A percentile compares a stretch with the other conserved stretches of the same genome.
These are phyloP conservation scores for Acyrthosiphon pisum DNA, from an alignment of 1,140 invertebrate species.

Conservation along the genomic window DNA sequence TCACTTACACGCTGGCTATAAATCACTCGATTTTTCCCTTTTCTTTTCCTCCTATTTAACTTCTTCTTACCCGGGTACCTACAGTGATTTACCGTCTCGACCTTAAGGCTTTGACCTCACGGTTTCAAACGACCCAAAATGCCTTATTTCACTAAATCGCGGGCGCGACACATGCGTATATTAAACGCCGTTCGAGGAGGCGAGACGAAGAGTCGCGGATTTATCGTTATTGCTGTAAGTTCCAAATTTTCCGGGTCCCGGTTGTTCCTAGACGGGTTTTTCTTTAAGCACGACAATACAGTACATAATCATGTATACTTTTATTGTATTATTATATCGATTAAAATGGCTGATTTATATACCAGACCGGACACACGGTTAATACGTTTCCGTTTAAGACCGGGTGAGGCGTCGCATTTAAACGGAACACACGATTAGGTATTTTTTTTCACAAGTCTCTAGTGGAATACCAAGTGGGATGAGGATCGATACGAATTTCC, in stretches of 20 bases:
- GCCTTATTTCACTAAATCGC: slow-evolving; percentile 30
- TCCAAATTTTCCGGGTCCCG: slow-evolving; percentile 14
- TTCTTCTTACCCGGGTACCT: not conserved
- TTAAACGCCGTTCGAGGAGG: not conserved
- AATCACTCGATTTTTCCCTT: slow-evolving; percentile 37
- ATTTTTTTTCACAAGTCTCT: not conserved
- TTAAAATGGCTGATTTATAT: slow-evolving; percentile 36
- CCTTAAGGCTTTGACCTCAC: slow-evolving; percentile 29
- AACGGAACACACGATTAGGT: not conserved
- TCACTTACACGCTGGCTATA: slow-evolving; percentile 35
- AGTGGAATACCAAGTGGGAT: too few species aligned
- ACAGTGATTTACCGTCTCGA: slow-evolving; percentile 37
- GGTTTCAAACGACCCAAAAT: slow-evolving; percentile 36
- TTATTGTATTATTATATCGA: not conserved
- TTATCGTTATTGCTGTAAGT: slow-evolving; percentile 30
- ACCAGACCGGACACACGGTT: not conserved
- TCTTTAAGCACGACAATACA: not conserved
- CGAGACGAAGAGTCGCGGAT: not conserved
- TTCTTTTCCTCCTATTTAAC: slow-evolving; percentile 8
- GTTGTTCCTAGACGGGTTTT: not conserved
- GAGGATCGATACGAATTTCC: too few species aligned
- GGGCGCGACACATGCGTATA: not conserved
- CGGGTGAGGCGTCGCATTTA: not conserved
- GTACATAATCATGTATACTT: not conserved
- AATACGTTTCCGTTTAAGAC: not conserved